Evolutionary conservation across 2,888 invertebrate genomes (phyloP).

Genomic region (Tiliacea citrago): DNA sequence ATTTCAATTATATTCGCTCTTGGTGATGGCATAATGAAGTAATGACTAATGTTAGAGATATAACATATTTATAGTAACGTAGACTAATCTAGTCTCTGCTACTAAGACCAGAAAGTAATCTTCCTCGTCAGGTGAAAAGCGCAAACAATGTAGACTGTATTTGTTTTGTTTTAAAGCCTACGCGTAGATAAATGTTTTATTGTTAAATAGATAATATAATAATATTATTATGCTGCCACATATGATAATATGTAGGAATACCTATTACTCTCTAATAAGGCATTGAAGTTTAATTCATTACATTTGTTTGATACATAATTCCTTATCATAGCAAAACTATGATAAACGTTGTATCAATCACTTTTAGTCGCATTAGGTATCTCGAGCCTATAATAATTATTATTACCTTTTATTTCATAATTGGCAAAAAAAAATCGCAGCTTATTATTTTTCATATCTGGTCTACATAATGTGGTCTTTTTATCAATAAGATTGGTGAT

Average conservation of each 20-base stretch:
- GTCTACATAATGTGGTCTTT: not conserved
- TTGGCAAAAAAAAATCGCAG: not conserved
- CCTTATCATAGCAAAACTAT: slow-evolving; percentile 28
- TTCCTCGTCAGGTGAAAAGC: slow-evolving; percentile 41
- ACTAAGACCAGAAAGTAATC: slow-evolving; percentile 46
- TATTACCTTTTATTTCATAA: not conserved
- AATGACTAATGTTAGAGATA: slow-evolving; percentile 16
- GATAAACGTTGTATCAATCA: no score
- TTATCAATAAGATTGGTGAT: not conserved
- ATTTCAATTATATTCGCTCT: not conserved
- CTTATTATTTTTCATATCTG: not conserved
- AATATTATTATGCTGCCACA: slow-evolving; percentile 23
- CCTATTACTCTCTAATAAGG: slow-evolving; percentile 11
- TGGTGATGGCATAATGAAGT: not conserved
- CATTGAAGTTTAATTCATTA: slow-evolving; percentile 37
- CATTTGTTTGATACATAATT: slow-evolving; percentile 24
- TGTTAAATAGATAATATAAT: slow-evolving; percentile 20
- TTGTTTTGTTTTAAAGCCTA: slow-evolving; percentile 14
- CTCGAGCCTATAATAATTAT: no score
- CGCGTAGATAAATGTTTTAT: slow-evolving; percentile 45
- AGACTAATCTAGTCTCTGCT: not conserved
- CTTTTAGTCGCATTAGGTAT: not conserved
- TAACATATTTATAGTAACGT: not conserved
- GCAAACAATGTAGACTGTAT: slow-evolving; percentile 50
- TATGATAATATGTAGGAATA: slow-evolving; percentile 24